Conservation (phyloP, 2,797 vertebrate species). For the Hippopotamyrus pictus region DNA sequence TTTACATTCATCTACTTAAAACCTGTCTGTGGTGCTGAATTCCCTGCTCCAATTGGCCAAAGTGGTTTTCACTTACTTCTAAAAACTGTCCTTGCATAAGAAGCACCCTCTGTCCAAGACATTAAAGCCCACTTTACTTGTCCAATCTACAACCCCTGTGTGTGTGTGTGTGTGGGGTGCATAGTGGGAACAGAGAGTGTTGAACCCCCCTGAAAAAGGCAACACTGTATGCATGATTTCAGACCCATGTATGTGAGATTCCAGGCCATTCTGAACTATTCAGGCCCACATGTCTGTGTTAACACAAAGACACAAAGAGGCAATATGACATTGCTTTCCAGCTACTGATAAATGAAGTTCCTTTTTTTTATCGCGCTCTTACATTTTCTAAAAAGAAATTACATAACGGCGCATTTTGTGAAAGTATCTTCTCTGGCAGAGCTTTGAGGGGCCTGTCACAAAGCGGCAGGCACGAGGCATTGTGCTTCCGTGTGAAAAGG, state of each 20-base stretch:
- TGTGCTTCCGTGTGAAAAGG: neutral
- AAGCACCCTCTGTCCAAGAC: neutral
- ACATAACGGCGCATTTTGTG: constrained; percentile 19
- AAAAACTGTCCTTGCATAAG: neutral
- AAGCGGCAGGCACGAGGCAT: neutral
- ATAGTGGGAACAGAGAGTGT: neutral
- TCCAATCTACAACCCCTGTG: neutral
- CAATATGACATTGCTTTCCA: constrained; percentile 9
- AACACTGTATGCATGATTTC: neutral
- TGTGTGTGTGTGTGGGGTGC: neutral
- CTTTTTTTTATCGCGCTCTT: constrained; percentile 14
- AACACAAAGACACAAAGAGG: constrained; percentile 4
- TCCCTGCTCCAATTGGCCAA: neutral
- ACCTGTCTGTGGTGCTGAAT: neutral
- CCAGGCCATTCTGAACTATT: neutral
- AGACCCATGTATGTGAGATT: neutral
- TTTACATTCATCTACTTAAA: neutral
- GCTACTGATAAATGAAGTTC: constrained; percentile 2
- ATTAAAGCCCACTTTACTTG: neutral
- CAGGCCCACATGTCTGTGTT: neutral
- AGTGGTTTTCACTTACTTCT: neutral
- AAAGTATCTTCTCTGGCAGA: neutral
- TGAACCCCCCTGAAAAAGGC: neutral
- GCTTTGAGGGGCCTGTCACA: constrained; percentile 1
- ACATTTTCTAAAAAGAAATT: constrained; percentile 13